Evolutionary conservation across 2,113 vertebrate genomes (phyloP).

Genomic region (Rhipidura dahli): DNA sequence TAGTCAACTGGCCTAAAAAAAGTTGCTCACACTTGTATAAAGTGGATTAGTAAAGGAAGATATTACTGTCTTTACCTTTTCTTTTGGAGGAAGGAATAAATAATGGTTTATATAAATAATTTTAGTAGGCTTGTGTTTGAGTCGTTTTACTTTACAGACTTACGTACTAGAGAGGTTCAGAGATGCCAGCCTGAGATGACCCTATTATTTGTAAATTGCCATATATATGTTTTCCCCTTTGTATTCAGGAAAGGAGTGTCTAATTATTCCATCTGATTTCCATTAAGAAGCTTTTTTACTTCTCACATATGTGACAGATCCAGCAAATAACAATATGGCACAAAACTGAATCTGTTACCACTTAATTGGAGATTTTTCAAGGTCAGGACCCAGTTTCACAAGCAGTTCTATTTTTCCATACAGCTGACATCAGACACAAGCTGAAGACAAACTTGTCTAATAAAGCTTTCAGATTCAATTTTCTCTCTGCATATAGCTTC

Average conservation of each 20-base stretch:
- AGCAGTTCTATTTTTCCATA: slow-evolving; percentile 71
- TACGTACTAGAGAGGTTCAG: not conserved
- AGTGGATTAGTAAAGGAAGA: not conserved
- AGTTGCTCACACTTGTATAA: fast-evolving
- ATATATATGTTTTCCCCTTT: not conserved
- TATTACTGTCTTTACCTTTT: not conserved
- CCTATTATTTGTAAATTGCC: not conserved
- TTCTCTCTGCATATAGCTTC: slow-evolving; percentile 72
- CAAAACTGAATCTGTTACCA: slow-evolving; percentile 49
- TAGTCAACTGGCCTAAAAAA: not conserved
- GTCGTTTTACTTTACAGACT: not conserved
- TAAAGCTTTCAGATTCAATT: slow-evolving; percentile 84
- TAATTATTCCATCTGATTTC: slow-evolving; percentile 19
- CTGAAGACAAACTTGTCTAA: slow-evolving; percentile 78
- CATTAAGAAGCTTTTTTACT: not conserved
- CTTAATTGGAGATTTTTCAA: slow-evolving; percentile 71
- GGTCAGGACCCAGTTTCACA: slow-evolving; percentile 71
- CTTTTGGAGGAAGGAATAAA: not conserved
- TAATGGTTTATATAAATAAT: not conserved
- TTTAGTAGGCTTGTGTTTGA: not conserved
- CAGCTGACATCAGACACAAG: slow-evolving; percentile 69
- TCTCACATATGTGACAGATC: not conserved
- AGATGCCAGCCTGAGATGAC: not conserved
- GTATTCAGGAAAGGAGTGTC: not conserved
- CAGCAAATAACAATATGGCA: slow-evolving; percentile 53